Conservation (phyloP, 2,113 vertebrate species). For the Oreochromis tanganicae region DNA sequence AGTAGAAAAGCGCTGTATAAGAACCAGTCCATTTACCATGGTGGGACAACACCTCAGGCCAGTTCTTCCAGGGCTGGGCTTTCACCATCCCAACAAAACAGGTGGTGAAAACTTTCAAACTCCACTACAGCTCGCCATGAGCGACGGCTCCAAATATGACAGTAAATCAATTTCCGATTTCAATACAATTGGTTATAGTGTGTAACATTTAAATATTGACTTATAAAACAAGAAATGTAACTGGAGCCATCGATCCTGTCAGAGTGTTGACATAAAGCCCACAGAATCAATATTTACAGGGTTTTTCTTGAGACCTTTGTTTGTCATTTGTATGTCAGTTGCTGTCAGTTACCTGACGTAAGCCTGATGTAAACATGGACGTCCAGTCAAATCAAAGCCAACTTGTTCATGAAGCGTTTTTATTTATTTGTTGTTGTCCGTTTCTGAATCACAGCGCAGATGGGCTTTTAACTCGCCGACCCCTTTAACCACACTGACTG, state of each 20-base stretch:
- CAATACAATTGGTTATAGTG: fast-evolving
- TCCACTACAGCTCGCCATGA: neutral
- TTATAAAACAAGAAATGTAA: neutral
- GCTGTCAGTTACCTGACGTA: neutral
- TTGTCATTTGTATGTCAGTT: neutral
- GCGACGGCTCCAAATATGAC: neutral
- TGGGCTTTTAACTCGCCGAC: neutral
- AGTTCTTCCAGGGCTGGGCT: neutral
- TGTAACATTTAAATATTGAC: neutral
- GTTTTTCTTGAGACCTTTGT: neutral
- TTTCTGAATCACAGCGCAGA: neutral
- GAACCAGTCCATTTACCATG: too few species aligned
- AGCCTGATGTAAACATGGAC: neutral
- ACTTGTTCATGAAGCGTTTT: neutral
- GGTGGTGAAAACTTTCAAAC: neutral
- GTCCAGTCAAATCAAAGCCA: neutral
- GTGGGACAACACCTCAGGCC: neutral
- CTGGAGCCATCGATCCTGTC: neutral
- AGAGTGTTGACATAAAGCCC: neutral
- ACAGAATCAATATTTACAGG: constrained; percentile 4
- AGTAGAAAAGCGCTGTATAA: too few species aligned
- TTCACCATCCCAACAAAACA: neutral
- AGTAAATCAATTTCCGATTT: neutral
- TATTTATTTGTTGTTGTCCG: neutral
- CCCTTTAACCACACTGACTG: neutral